Conservation (phyloP, 2,113 vertebrate species). For the Antechinus stuartii region DNA sequence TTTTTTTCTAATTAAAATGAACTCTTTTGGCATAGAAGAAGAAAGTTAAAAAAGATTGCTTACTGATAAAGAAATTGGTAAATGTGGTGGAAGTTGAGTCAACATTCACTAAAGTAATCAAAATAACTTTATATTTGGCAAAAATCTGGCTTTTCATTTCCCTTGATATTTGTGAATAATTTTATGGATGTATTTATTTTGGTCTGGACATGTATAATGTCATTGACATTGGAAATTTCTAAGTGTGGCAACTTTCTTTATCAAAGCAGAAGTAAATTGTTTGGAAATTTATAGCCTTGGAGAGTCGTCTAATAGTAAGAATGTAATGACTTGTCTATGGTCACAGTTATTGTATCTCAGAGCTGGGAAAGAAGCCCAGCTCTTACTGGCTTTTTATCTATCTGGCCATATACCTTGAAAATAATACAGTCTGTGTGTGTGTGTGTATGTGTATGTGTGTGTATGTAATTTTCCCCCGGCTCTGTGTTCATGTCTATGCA, state of each 20-base stretch:
- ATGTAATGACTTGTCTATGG: too few species aligned
- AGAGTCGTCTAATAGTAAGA: background rate
- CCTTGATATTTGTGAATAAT: background rate
- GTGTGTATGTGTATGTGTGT: too few species aligned
- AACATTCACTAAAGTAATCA: background rate
- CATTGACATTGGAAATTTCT: background rate
- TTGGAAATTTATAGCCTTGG: background rate
- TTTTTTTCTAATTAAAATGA: conserved; percentile 14
- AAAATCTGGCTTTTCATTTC: background rate
- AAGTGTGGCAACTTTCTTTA: background rate
- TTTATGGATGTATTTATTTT: background rate
- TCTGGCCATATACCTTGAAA: background rate
- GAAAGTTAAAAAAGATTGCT: background rate
- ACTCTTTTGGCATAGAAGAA: background rate
- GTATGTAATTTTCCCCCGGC: too few species aligned
- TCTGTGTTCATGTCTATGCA: background rate
- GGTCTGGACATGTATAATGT: background rate
- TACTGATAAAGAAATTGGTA: background rate
- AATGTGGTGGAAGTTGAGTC: background rate
- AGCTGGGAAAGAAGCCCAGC: background rate
- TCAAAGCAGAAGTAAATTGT: background rate
- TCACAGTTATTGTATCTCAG: background rate
- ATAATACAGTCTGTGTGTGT: too few species aligned
- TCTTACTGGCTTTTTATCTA: background rate
- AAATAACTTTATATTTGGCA: background rate